Evolutionary conservation across 2,888 invertebrate species (phyloP).

Genomic region (Cryptus armator): DNA sequence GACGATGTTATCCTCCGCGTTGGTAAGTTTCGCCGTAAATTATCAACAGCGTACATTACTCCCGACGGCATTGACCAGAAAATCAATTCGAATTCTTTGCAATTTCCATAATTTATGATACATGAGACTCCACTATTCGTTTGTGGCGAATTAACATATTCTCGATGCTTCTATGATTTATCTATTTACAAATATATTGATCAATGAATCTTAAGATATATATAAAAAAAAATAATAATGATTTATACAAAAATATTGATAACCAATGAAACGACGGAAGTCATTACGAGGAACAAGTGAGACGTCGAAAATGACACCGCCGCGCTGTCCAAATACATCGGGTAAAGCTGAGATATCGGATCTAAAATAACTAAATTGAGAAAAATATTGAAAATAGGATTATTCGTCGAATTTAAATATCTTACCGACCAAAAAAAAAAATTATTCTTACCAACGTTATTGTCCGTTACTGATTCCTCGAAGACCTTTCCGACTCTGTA

Average conservation of each 20-base stretch:
- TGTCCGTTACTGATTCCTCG: constrained; percentile 70
- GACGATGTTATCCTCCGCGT: background rate
- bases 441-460: constrained; percentile 54
- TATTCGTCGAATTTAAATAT: background rate
- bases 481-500: constrained; percentile 63
- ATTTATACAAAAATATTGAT: constrained; percentile 13
- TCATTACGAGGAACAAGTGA: constrained; percentile 6
- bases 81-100: background rate
- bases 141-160: background rate
- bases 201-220: background rate
- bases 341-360: constrained; percentile 60
- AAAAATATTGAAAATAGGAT: constrained; percentile 19
- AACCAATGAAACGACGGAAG: constrained; percentile 15
- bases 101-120: background rate
- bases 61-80: no score
- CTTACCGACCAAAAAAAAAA: background rate
- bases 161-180: background rate
- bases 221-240: background rate
- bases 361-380: constrained; percentile 47
- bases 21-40: background rate
- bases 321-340: constrained; percentile 30
- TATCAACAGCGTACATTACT: background rate
- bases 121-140: background rate
- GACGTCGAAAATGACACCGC: background rate
- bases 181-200: constrained; percentile 1